Base-by-base conservation (phyloP, 2,888 invertebrate species). In the Embidobia sp. region DNA sequence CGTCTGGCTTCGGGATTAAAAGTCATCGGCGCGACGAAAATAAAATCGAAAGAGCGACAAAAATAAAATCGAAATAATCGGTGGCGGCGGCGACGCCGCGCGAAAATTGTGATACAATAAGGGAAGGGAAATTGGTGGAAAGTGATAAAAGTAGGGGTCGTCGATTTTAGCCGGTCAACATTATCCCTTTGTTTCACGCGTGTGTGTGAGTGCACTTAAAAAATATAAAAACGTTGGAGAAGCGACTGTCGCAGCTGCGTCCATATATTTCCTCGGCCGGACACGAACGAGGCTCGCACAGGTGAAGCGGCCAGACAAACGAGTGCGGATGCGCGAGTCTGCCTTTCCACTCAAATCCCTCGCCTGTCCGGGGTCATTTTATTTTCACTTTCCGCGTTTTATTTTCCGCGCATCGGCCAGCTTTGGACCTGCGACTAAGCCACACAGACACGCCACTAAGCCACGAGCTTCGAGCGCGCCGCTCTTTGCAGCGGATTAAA, bases 321-420 rank as follows among this genome's bases (percentile, higher is more conserved):
- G 51, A 13, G 40, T 5, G 16, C 48, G 44, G 16, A 64, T 69
- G 35, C 66, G 40, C n/a, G n/a, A n/a, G n/a, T n/a, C 55, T 63
- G 80, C 79, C 79, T 83, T 81, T 80, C 67, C 82, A 76, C 75
- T 75, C 77, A 83, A 85, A 84, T 84, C 84, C 82, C 77, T 55
- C 73, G 73, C 35, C 55, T 67, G 75, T 79, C 79, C 81, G 80
- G 80, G 83, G 77, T 80, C 83, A 83, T 83, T 85, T 86, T 85
- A 85, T 86, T 85, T 86, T 85, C 86, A 86, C 84, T 86, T 85
- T 85, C 81, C 77, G 79, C 80, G 78, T 84, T 86, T 85, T 85
- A 85, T 84, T 85, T 82, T 81, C 79, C 77, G 77, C 79, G 69
- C 78, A 76, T 80, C 79, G 77, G 72, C 77, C 64, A 61, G 78